Base-by-base conservation (phyloP, 2,888 invertebrate genomes). In the Zele albiditarsus region DNA sequence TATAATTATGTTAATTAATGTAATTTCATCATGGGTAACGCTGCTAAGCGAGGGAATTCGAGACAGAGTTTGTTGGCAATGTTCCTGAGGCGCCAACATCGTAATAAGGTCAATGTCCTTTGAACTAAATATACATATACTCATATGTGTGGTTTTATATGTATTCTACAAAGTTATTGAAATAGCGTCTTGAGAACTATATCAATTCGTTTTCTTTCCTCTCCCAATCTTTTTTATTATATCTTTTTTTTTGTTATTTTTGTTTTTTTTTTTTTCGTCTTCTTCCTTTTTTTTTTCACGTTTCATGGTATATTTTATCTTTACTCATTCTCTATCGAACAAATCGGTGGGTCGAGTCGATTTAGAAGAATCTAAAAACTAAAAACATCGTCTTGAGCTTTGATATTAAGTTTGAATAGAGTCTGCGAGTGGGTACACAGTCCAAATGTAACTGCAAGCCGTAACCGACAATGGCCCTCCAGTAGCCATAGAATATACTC, bases 1-100 rank as follows among this genome's bases (percentile, higher is more conserved):
- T 71, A 58, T 57, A 74, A 74, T 74, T 74, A 74, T 71, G 74
- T 71, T 74, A 74, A 74, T 74, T 70, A 70, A 65, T 70, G 70
- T 74, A 74, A 74, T 74, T 74, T 70, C 53, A 38, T 42, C 20
- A 65, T 53, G 31, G 66, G 58, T 70, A 58, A 65, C 70, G 66
- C 63, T 28, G 42, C 63, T 71, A 66, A 74, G 70, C 70, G 66
- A 57, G 70, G 58, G 71, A 74, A 74, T 74, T 70, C 27, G 69
- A 70, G 65, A 71, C 73, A 67, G 58, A 62, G 46, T 12, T n/a
- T 46, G 70, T 66, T 74, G 58, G 74, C 70, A 70, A 53, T 70
- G 58, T 74, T 70, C 57, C 66, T 66, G 57, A 70, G 70, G 65
- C 74, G 70, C 69, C 63, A 70, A 53, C 49, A 57, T 60, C 28